phyloP scores from a whole-genome alignment of 2,113 vertebrate genomes.

The Astur gentilis region DNA sequence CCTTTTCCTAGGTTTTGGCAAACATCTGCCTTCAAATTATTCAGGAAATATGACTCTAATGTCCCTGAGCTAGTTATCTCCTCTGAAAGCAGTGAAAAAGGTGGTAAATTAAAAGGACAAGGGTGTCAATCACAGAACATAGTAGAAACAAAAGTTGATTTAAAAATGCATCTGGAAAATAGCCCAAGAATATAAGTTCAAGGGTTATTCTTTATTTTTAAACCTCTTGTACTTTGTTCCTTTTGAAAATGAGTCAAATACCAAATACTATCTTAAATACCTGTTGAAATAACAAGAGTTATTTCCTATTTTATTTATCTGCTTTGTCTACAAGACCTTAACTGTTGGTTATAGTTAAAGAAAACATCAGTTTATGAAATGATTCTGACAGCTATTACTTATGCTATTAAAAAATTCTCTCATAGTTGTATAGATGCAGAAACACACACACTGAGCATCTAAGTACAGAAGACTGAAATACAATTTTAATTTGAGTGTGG shows the following conservation, averaged over 20 bases:
- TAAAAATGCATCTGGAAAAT: not conserved
- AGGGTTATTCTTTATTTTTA: not conserved
- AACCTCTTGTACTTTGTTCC: not conserved
- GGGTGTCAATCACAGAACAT: not conserved
- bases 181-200: not conserved
- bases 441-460: not conserved
- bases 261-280: not conserved
- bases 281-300: not conserved
- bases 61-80: not conserved
- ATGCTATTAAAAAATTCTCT: not conserved
- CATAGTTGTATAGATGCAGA: not conserved
- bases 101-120: slow-evolving; percentile 8
- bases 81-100: not conserved
- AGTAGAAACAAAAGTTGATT: slow-evolving; percentile 1
- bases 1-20: not conserved
- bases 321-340: not conserved
- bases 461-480: not conserved
- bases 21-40: not conserved
- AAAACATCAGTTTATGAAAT: not conserved
- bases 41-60: not conserved
- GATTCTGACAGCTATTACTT: not conserved
- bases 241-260: not conserved
- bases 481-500: not conserved
- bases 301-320: not conserved
- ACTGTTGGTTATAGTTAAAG: not conserved